Evolutionary conservation across 2,888 invertebrate species (phyloP).

Genomic region (Altica lythri): DNA sequence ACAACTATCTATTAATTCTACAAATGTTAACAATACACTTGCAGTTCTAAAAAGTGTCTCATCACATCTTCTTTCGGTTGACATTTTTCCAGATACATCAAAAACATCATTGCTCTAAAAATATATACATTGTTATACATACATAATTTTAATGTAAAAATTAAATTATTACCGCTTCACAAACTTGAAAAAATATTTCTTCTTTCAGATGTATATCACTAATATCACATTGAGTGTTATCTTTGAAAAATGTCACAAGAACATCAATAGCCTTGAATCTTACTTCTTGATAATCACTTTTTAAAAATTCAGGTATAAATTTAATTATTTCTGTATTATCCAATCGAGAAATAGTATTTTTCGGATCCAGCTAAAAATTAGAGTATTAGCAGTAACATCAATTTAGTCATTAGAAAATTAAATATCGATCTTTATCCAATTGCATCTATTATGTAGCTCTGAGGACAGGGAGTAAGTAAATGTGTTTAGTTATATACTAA

Average conservation of each 20-base stretch:
- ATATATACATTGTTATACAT: no score
- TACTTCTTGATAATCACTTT: slow-evolving; percentile 54
- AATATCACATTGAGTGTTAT: slow-evolving; percentile 33
- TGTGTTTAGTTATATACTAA: no score
- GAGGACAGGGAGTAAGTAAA: no score
- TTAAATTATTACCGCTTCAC: slow-evolving; percentile 39
- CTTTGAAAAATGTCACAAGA: slow-evolving; percentile 50
- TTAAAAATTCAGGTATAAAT: slow-evolving; percentile 50
- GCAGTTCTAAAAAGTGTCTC: slow-evolving; percentile 64
- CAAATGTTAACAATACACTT: slow-evolving; percentile 63
- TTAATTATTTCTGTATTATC: slow-evolving; percentile 39
- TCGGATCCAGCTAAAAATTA: slow-evolving; percentile 44
- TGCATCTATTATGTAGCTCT: no score
- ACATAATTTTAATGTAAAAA: slow-evolving; percentile 7
- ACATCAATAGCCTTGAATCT: slow-evolving; percentile 55
- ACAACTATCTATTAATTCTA: slow-evolving; percentile 61
- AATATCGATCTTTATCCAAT: no score
- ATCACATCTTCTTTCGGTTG: slow-evolving; percentile 60
- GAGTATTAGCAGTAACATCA: no score
- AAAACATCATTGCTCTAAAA: slow-evolving; percentile 48
- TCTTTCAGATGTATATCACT: slow-evolving; percentile 43
- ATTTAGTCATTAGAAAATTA: no score
- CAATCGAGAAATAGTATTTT: slow-evolving; percentile 43
- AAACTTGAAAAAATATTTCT: slow-evolving; percentile 51
- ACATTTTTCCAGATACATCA: slow-evolving; percentile 55